phyloP scores from a whole-genome alignment of 2,797 vertebrate species.

The Sebastes iracundus region DNA sequence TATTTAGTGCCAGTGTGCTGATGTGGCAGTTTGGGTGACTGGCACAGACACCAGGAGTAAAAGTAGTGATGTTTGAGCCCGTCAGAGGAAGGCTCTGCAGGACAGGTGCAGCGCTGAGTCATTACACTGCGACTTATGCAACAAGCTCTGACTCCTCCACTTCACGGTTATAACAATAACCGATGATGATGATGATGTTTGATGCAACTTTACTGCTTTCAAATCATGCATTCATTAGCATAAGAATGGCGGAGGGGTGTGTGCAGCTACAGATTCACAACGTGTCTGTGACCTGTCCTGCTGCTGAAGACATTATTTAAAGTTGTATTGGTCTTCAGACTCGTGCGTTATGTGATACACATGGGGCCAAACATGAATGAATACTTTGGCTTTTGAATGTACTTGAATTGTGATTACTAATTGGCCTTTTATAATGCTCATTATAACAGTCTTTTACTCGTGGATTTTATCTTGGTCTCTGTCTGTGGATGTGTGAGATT shows the following conservation, averaged over 20 bases:
- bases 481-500: too few species aligned
- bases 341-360: slow-evolving; percentile 45
- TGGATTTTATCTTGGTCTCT: too few species aligned
- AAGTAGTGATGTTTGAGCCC: slow-evolving; percentile 40
- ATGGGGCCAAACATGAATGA: slow-evolving; percentile 50
- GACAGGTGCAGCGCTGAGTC: slow-evolving; percentile 86
- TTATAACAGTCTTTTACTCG: too few species aligned
- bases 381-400: too few species aligned
- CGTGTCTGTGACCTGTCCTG: slow-evolving; percentile 15
- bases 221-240: slow-evolving; percentile 28
- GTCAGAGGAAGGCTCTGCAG: slow-evolving; percentile 69
- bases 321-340: slow-evolving; percentile 34
- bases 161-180: slow-evolving; percentile 37
- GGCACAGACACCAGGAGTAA: slow-evolving; percentile 20
- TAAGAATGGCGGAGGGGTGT: not conserved
- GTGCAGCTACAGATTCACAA: not conserved
- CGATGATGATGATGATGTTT: slow-evolving; percentile 6
- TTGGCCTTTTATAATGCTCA: too few species aligned
- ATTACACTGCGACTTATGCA: slow-evolving; percentile 82
- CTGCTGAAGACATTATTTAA: slow-evolving; percentile 25
- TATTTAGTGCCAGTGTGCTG: slow-evolving; percentile 1
- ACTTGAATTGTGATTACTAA: too few species aligned
- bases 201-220: slow-evolving; percentile 43
- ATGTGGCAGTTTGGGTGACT: slow-evolving; percentile 23
- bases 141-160: slow-evolving; percentile 69